Evolutionary conservation across 2,888 invertebrate genomes (phyloP), one percentile per base, ranked within the genome.

Genomic region (Pachycephus smyrnensis): DNA sequence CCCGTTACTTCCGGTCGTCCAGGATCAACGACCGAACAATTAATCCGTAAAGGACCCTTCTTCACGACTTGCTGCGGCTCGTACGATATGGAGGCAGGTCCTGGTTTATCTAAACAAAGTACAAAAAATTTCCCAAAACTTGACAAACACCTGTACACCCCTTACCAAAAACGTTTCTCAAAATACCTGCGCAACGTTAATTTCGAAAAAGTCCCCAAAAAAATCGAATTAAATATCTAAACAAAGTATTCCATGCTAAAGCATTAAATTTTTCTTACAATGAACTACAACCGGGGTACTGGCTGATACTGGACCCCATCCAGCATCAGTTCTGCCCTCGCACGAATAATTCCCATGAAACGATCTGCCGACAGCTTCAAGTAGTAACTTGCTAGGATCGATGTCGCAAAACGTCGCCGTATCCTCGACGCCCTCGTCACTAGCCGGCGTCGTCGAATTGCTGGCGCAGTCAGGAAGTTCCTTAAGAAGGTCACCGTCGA

Each of bases 321-420:
- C 97, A 12, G 97, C 98, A 23, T 94, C 94, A 92, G 98, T 98
- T 91, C 94, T 95, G 30, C 98, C 98, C 88, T 96, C 95, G 90
- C 98, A 98, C 0, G 98, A 97, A 92, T 98, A 98, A 92, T 98
- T 98, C 36, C 98, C 98, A 87, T 98, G 97, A 92, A 98, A 98
- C 78, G 95, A 95, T 89, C 97, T 95, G 6, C 95, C 96, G n/a
- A 98, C 97, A 84, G 95, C 95, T 86, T 97, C 96, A 37, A 98
- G 93, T 55, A 97, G 93, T 87, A 98, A 93, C 92, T 97, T 96
- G 84, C 96, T 97, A 0, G 97, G 97, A 90, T 97, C 97, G 86
- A 97, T 95, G 91, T 96, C 96, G 90, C 97, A 97, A 88, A 97
- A 95, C 23, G 95, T 90, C 80, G 88, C 86, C 84, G 88, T 86